phyloP scores from a whole-genome alignment of 1,140 invertebrate species.

The Metopolophium dirhodum region DNA sequence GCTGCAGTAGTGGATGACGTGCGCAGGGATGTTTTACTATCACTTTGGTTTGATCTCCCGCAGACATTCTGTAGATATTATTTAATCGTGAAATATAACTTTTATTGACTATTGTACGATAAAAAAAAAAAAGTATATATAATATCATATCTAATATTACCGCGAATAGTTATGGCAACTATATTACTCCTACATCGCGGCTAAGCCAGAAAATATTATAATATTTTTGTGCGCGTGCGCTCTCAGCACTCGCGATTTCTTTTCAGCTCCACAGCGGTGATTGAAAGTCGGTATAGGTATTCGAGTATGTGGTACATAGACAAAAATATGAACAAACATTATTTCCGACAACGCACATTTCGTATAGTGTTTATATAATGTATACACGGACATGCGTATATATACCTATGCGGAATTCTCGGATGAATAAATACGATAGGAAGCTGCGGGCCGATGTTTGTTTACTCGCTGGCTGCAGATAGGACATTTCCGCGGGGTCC shows the following conservation, averaged over 20 bases:
- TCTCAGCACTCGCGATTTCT: neutral
- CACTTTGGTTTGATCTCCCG: too few relatives aligned
- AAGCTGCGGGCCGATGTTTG: neutral
- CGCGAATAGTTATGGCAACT: neutral
- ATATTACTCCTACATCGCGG: neutral
- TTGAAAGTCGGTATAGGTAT: neutral
- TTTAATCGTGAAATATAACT: too few relatives aligned
- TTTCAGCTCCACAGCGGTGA: neutral
- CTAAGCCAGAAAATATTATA: neutral
- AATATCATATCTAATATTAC: neutral
- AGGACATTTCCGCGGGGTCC: neutral
- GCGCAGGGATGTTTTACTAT: too few relatives aligned
- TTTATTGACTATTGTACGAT: neutral
- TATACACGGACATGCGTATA: neutral
- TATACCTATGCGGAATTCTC: neutral
- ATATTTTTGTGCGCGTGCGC: neutral
- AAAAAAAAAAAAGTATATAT: neutral
- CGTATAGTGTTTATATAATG: neutral
- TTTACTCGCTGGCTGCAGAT: neutral
- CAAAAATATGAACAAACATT: conserved; percentile 5
- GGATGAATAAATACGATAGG: neutral
- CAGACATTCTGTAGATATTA: too few relatives aligned
- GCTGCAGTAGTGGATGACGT: too few relatives aligned
- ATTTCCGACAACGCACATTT: neutral
- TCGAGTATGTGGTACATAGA: neutral